Evolutionary conservation across 2,797 vertebrate species (phyloP), one percentile per base, ranked within the genome.

Genomic region (Malurus splendens): DNA sequence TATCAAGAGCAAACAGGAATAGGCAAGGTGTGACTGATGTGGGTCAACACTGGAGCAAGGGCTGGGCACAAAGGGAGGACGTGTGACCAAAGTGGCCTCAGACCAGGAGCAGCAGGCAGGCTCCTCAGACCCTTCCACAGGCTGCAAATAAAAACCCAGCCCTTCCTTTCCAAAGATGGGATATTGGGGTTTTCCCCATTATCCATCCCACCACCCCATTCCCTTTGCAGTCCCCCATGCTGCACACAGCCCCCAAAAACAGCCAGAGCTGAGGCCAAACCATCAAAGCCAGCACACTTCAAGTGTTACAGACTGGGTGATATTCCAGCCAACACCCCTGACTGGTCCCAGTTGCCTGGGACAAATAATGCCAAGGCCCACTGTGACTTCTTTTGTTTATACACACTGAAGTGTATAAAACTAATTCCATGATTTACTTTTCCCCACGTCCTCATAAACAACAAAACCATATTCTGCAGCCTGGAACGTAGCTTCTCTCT

Each of bases 341-440:
- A 6, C 41, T 18, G 36, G 45, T 56, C 66, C 70, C 65, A 67
- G 0, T 14, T 81, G 55, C 42, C 74, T 47, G 51, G 61, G 36
- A 84, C 51, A 81, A 86, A 67, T 17, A 59, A 48, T 27, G 24
- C 4, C 41, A 7, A 68, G 86, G 92, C 89, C 83, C 92, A 86
- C 82, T 89, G 83, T 22, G 50, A 93, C 86, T 95, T 94, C 82
- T 96, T 96, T 93, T 97, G 90, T 96, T 96, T 96, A 96, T 77
- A 90, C 50, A 93, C 68, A 89, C 44, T 50, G 36, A 91, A 96
- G 74, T 88, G 91, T 42, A 87, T 92, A 93, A 96, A 96, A 94
- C 75, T 89, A 82, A 90, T 87, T 93, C 67, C n/a, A 67, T 73
- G 47, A 95, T 93, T 96, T 95, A 81, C 93, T 96, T 83, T 81